Evolutionary conservation across 1,140 invertebrate genomes (phyloP).

Genomic region (Tachypleus tridentatus): DNA sequence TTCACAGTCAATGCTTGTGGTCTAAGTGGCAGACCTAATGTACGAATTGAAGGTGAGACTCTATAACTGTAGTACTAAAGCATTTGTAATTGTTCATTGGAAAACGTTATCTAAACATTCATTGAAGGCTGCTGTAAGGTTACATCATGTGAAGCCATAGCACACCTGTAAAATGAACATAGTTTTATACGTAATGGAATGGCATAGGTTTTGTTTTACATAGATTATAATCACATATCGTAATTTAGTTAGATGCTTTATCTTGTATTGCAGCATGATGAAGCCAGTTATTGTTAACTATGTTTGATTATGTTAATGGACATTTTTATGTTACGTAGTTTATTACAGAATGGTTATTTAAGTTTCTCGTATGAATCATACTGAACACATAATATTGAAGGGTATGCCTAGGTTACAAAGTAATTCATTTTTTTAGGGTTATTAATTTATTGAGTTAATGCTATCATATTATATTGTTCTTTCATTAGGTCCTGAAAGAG

Average conservation of each 20-base stretch:
- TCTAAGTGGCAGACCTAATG: slow-evolving; percentile 41
- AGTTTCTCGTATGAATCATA: neutral
- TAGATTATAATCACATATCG: neutral
- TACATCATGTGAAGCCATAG: neutral
- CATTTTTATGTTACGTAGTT: no score
- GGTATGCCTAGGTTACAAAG: neutral
- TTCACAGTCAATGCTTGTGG: slow-evolving; percentile 39
- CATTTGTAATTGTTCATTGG: no score
- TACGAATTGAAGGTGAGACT: slow-evolving; percentile 40
- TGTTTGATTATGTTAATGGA: no score
- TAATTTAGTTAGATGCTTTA: neutral
- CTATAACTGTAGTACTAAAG: no score
- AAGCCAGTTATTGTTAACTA: no score
- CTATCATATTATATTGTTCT: slow-evolving; percentile 3
- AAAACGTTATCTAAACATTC: slow-evolving; percentile 1
- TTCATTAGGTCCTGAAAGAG: slow-evolving; percentile 47
- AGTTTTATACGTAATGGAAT: neutral
- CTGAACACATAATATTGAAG: neutral
- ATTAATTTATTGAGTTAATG: neutral
- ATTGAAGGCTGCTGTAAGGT: neutral
- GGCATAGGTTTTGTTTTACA: neutral
- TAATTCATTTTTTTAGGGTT: neutral
- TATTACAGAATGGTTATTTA: neutral
- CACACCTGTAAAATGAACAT: neutral
- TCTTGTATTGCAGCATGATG: no score